Percentiles rank a stretch among this genome's conserved stretches.
phyloP scores from a whole-genome alignment of 1,140 invertebrate species.

The Calliphora vicina region DNA sequence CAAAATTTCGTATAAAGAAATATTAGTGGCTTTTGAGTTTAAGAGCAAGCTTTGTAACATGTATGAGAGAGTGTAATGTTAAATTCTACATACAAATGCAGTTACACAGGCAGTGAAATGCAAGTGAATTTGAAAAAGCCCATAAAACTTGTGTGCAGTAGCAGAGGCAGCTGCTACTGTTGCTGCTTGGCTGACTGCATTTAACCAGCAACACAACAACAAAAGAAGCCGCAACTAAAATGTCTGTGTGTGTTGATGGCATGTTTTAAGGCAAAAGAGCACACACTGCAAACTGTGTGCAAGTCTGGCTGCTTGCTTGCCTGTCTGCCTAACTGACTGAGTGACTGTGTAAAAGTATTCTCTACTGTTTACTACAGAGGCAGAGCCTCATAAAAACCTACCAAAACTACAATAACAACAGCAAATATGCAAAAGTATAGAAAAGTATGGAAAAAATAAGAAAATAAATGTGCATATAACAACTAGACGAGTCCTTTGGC shows the following conservation, averaged over 20 bases:
- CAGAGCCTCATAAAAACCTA: constrained; percentile 27
- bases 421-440: constrained; percentile 11
- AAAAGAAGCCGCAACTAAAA: neutral
- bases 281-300: neutral
- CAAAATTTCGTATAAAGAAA: neutral
- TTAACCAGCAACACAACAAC: neutral
- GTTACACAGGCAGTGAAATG: neutral
- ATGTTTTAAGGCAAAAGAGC: neutral
- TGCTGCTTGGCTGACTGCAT: too few relatives aligned
- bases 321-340: neutral
- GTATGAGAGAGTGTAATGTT: too few relatives aligned
- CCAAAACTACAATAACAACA: neutral
- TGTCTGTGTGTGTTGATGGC: neutral
- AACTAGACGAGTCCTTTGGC: neutral
- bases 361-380: constrained; percentile 21
- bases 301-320: neutral
- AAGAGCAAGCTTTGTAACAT: neutral
- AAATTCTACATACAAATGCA: too few relatives aligned
- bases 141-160: neutral
- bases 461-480: constrained; percentile 5
- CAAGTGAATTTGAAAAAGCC: constrained; percentile 14
- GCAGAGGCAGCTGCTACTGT: neutral
- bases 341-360: neutral
- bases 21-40: neutral
- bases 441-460: neutral